phyloP scores from a whole-genome alignment of 2,888 invertebrate genomes.

The Drosophila monieri region DNA sequence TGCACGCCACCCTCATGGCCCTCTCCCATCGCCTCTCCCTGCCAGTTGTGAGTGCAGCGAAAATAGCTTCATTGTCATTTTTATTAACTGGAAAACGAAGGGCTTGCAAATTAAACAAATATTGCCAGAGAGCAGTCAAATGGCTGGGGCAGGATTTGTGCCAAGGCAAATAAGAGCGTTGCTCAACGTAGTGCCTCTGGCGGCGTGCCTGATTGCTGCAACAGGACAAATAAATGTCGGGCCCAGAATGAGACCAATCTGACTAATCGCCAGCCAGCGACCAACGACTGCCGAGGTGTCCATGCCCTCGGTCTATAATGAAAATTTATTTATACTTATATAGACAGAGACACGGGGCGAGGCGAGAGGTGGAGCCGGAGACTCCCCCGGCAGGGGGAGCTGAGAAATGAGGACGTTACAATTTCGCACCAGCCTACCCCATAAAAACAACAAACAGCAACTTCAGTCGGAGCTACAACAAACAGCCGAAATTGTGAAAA shows the following conservation, averaged over 20 bases:
- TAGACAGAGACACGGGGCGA: slow-evolving; percentile 3
- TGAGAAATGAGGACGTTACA: slow-evolving; percentile 28
- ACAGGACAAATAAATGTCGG: slow-evolving; percentile 58
- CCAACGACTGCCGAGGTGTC: slow-evolving; percentile 19
- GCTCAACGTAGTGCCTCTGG: slow-evolving; percentile 17
- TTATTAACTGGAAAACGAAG: slow-evolving; percentile 71
- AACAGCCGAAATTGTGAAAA: slow-evolving; percentile 66
- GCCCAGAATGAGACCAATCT: slow-evolving; percentile 9
- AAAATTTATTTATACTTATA: slow-evolving; percentile 44
- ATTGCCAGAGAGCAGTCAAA: slow-evolving; percentile 70
- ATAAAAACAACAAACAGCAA: slow-evolving; percentile 61
- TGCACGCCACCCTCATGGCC: slow-evolving; percentile 15
- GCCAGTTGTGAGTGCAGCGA: slow-evolving; percentile 2
- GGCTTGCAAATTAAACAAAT: slow-evolving; percentile 74
- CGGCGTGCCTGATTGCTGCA: slow-evolving; percentile 70
- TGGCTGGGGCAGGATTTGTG: slow-evolving; percentile 66
- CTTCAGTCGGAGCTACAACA: slow-evolving; percentile 45
- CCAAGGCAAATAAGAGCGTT: slow-evolving; percentile 64
- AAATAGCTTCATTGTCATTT: slow-evolving; percentile 74
- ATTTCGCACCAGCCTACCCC: slow-evolving; percentile 12
- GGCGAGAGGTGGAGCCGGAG: neutral
- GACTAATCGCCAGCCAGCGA: slow-evolving; percentile 23
- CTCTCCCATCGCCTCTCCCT: slow-evolving; percentile 2
- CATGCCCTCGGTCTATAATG: slow-evolving; percentile 46
- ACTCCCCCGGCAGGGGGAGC: neutral